These are phyloP conservation scores for Drosophila sucinea DNA, from an alignment of 1,140 invertebrate species.

Conservation along the genomic window DNA sequence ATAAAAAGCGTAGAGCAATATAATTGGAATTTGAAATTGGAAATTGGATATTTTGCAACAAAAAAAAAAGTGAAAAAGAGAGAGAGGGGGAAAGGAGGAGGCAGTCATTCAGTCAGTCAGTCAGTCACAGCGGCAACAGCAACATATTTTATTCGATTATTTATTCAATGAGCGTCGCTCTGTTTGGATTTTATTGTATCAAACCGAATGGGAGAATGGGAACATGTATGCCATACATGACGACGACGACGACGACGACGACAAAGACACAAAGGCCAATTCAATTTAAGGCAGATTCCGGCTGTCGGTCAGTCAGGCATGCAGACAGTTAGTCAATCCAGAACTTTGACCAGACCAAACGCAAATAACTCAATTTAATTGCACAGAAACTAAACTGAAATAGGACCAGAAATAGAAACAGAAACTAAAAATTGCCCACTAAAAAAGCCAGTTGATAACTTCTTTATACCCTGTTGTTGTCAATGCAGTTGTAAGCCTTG, in stretches of 20 bases:
- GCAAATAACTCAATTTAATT: conserved; percentile 78
- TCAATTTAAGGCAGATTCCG: conserved; percentile 67
- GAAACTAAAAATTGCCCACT: conserved; percentile 37
- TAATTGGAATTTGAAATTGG: conserved; percentile 82
- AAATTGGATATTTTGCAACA: conserved; percentile 78
- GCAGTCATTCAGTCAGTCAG: conserved; percentile 1
- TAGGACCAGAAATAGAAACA: conserved; percentile 30
- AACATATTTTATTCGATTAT: conserved; percentile 76
- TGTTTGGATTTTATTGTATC: conserved; percentile 76
- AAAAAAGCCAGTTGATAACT: not conserved
- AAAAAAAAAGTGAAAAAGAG: conserved; percentile 53
- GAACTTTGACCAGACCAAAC: conserved; percentile 63
- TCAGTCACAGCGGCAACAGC: conserved; percentile 31
- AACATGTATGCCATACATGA: conserved; percentile 67
- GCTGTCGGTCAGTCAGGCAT: conserved; percentile 23
- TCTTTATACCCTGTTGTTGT: not conserved
- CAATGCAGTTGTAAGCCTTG: not conserved
- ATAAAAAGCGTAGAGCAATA: conserved; percentile 79
- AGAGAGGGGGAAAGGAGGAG: conserved; percentile 30
- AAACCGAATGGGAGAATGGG: conserved; percentile 42
- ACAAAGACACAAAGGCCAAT: conserved; percentile 69
- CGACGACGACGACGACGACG: conserved; percentile 54
- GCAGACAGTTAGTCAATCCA: conserved; percentile 13
- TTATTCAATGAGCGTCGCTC: conserved; percentile 78
- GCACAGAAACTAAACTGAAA: conserved; percentile 53